phyloP scores from a whole-genome alignment of 2,888 invertebrate species.

The Dicyrtoma fusca region DNA sequence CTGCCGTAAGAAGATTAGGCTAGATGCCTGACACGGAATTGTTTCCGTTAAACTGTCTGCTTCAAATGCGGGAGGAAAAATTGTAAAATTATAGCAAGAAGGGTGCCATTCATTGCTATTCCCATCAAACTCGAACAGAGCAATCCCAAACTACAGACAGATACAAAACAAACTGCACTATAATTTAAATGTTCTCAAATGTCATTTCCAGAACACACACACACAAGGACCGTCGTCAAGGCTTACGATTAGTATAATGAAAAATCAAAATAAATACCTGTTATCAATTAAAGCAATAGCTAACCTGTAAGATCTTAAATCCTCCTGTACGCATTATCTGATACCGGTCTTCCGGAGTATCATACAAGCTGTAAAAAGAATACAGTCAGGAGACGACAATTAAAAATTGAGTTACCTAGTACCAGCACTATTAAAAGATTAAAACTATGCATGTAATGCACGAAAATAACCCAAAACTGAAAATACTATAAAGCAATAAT shows the following conservation, averaged over 20 bases:
- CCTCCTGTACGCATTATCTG: slow-evolving; percentile 60
- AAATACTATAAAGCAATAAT: too few species aligned
- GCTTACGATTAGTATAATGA: background rate
- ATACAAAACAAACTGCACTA: too few species aligned
- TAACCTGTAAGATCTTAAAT: slow-evolving; percentile 28
- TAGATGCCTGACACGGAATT: slow-evolving; percentile 69
- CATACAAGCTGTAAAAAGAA: slow-evolving; percentile 65
- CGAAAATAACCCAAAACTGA: too few species aligned
- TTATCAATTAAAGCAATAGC: background rate
- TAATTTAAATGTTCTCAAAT: too few species aligned
- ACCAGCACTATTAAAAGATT: too few species aligned
- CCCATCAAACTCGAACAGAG: slow-evolving; percentile 67
- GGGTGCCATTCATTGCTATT: slow-evolving; percentile 66
- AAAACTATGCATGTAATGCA: too few species aligned
- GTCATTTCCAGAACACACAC: too few species aligned
- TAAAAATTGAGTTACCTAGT: too few species aligned
- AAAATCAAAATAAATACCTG: background rate
- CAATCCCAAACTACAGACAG: slow-evolving; percentile 71
- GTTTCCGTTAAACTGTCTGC: slow-evolving; percentile 63
- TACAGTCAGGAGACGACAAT: slow-evolving; percentile 1
- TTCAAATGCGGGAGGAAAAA: slow-evolving; percentile 69
- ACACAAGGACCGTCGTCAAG: background rate
- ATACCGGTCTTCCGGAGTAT: slow-evolving; percentile 65
- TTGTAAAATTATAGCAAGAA: slow-evolving; percentile 69
- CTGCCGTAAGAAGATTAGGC: slow-evolving; percentile 67